phyloP scores from a whole-genome alignment of 2,888 invertebrate species.

The Stenodera caucasica region DNA sequence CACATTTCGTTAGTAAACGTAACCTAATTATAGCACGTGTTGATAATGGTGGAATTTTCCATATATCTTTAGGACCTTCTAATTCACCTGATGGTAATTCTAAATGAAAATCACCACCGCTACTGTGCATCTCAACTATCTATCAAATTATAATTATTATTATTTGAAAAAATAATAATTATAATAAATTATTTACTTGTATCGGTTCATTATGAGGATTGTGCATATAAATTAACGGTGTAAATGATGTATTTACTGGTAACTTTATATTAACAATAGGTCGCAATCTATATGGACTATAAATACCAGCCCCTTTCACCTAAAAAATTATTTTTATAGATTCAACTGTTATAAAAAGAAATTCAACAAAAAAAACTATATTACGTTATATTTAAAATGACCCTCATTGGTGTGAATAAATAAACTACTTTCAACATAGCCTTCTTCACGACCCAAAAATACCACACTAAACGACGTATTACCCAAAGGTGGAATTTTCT shows the following conservation, averaged over 20 bases:
- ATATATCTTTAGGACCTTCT: slow-evolving; percentile 79
- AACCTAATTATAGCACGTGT: slow-evolving; percentile 87
- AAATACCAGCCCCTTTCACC: slow-evolving; percentile 83
- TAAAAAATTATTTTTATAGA: slow-evolving; percentile 48
- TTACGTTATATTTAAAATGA: slow-evolving; percentile 81
- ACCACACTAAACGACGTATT: slow-evolving; percentile 96
- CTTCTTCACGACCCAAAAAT: slow-evolving; percentile 90
- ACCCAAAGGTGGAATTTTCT: slow-evolving; percentile 86
- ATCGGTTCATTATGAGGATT: slow-evolving; percentile 89
- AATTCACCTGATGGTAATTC: slow-evolving; percentile 79
- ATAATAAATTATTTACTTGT: slow-evolving; percentile 64
- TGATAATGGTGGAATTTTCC: slow-evolving; percentile 90
- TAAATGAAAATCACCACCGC: slow-evolving; percentile 87
- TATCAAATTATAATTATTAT: slow-evolving; percentile 43
- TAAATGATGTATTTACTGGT: slow-evolving; percentile 88
- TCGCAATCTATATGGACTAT: slow-evolving; percentile 88
- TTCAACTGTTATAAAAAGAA: no score
- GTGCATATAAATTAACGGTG: slow-evolving; percentile 87
- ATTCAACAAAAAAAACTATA: slow-evolving; percentile 29
- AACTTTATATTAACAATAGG: slow-evolving; percentile 89
- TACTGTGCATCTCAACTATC: slow-evolving; percentile 81
- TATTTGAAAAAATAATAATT: neutral
- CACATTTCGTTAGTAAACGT: slow-evolving; percentile 73
- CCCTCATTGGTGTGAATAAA: slow-evolving; percentile 95
- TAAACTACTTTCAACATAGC: slow-evolving; percentile 82